Evolutionary conservation across 2,797 vertebrate genomes (phyloP).

Genomic region (Phrynocephalus forsythii): DNA sequence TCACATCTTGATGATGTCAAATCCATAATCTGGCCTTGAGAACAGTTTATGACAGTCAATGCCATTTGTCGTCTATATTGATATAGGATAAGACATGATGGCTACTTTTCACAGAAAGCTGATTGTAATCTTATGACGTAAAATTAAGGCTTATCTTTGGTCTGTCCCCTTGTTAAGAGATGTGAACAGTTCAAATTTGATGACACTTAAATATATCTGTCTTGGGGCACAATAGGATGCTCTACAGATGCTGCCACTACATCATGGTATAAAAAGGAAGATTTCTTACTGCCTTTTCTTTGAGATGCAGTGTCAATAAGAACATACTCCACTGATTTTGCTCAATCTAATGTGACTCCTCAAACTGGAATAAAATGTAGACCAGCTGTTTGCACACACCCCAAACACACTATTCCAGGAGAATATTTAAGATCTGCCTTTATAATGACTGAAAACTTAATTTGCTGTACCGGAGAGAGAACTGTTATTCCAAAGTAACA

Average conservation of each 20-base stretch:
- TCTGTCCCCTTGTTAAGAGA: not conserved
- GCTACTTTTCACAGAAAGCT: constrained; percentile 2
- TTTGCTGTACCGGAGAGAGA: not conserved
- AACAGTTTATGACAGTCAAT: not conserved
- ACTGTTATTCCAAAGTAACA: not conserved
- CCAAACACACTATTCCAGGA: not conserved
- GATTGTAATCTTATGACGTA: not conserved
- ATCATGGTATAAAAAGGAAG: not conserved
- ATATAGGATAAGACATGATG: not conserved
- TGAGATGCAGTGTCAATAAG: not conserved
- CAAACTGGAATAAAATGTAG: not conserved
- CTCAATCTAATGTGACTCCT: not conserved
- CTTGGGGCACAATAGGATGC: not conserved
- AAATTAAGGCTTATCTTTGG: not conserved
- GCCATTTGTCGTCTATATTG: not conserved
- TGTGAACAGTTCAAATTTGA: constrained; percentile 5
- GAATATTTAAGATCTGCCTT: not conserved
- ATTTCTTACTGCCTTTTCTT: not conserved
- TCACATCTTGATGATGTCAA: not conserved
- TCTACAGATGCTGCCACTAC: not conserved
- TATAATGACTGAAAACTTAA: not conserved
- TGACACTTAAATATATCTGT: not conserved
- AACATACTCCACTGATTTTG: not conserved
- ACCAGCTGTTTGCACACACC: no score
- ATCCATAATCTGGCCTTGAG: not conserved